phyloP scores from a whole-genome alignment of 2,888 invertebrate genomes.

The Protodeltote pygarga region DNA sequence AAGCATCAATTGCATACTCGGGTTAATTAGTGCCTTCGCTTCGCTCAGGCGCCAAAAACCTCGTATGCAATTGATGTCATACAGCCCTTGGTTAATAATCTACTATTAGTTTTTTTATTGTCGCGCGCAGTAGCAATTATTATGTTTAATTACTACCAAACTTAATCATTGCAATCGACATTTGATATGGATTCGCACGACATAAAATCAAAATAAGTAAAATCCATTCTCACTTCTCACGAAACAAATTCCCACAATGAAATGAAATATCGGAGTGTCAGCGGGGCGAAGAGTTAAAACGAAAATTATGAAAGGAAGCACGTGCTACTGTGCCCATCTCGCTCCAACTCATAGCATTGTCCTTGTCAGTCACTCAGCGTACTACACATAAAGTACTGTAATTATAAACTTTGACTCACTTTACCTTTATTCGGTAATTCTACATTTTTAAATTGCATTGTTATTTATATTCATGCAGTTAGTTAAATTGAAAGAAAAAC shows the following conservation, averaged over 20 bases:
- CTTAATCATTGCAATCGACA: too few relatives aligned
- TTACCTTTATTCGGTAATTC: background rate
- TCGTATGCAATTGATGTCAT: too few relatives aligned
- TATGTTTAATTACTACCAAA: too few relatives aligned
- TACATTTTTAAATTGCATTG: too few relatives aligned
- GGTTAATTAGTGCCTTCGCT: too few relatives aligned
- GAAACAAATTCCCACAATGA: conserved; percentile 79
- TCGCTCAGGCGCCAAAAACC: too few relatives aligned
- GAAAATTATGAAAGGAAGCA: conserved; percentile 81
- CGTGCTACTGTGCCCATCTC: conserved; percentile 73
- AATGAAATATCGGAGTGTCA: conserved; percentile 77
- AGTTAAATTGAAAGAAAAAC: too few relatives aligned
- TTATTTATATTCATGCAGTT: too few relatives aligned
- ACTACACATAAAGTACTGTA: conserved; percentile 38
- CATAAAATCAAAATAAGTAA: conserved; percentile 30
- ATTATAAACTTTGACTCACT: conserved; percentile 13
- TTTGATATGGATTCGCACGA: background rate
- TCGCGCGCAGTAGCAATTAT: too few relatives aligned
- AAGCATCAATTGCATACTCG: too few relatives aligned
- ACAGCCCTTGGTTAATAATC: too few relatives aligned
- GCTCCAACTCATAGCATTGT: conserved; percentile 55
- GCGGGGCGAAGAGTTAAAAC: conserved; percentile 76
- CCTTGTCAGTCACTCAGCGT: conserved; percentile 43
- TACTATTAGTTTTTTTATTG: too few relatives aligned
- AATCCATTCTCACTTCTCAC: conserved; percentile 60